A percentile compares a stretch with the other conserved stretches of the same genome.
Conservation (phyloP, 2,113 vertebrate species). For the Channa maculata region DNA sequence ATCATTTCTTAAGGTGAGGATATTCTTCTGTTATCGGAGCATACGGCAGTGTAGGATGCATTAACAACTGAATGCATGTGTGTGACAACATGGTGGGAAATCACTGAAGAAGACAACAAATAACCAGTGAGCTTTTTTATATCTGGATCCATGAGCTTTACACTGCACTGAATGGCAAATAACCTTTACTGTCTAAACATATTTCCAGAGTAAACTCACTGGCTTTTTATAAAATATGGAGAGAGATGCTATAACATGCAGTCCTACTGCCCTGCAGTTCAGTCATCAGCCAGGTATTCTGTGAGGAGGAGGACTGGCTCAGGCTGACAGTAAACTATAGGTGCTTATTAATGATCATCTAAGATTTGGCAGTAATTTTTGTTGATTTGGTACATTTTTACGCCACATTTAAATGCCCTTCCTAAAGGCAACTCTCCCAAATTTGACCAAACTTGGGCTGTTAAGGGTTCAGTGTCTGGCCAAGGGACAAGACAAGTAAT, state of each 20-base stretch:
- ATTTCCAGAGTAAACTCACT: slow-evolving; percentile 66
- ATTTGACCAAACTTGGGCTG: too few relatives aligned
- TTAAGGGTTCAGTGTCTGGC: too few relatives aligned
- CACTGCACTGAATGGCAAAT: slow-evolving; percentile 16
- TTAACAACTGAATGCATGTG: slow-evolving; percentile 43
- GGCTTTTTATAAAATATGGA: slow-evolving; percentile 71
- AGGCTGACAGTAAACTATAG: slow-evolving; percentile 56
- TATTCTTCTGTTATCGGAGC: slow-evolving; percentile 48
- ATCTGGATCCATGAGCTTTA: slow-evolving; percentile 49
- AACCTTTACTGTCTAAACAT: slow-evolving; percentile 66
- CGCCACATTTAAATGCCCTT: too few relatives aligned
- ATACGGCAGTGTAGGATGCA: slow-evolving; percentile 34
- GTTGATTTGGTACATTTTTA: too few relatives aligned
- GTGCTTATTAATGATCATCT: slow-evolving; percentile 37
- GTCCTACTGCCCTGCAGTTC: slow-evolving; percentile 61
- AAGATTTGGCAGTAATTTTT: background rate
- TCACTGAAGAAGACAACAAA: slow-evolving; percentile 28
- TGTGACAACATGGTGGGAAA: slow-evolving; percentile 48
- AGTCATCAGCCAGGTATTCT: slow-evolving; percentile 70
- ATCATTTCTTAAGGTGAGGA: slow-evolving; percentile 61
- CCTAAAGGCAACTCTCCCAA: too few relatives aligned
- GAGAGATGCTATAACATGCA: slow-evolving; percentile 71
- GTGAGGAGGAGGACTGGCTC: slow-evolving; percentile 46
- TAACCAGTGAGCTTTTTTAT: slow-evolving; percentile 30
- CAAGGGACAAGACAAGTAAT: too few relatives aligned